phyloP scores from a whole-genome alignment of 2,888 invertebrate genomes.

The Hypomecis punctinalis region DNA sequence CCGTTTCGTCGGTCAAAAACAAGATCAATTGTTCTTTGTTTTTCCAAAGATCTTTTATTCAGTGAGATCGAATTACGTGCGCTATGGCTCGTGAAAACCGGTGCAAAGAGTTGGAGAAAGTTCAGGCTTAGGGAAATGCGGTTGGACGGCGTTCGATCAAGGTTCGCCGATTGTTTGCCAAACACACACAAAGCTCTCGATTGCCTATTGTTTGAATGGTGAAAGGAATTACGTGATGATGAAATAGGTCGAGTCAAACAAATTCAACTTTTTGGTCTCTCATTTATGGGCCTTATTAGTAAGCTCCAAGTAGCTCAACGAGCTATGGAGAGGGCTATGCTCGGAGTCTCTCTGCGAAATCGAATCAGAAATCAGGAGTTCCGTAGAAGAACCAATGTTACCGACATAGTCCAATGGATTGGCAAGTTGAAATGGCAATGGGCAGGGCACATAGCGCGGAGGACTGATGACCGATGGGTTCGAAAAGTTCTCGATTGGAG shows the following conservation, averaged over 20 bases:
- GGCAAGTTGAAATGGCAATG: too few species aligned
- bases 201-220: conserved; percentile 1
- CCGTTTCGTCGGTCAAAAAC: too few species aligned
- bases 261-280: background rate
- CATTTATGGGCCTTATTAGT: too few species aligned
- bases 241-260: background rate
- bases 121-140: conserved; percentile 5
- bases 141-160: conserved; percentile 2
- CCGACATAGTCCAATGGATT: too few species aligned
- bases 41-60: conserved; percentile 11
- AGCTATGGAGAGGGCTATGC: too few species aligned
- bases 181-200: background rate
- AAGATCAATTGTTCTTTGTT: conserved; percentile 14
- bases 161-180: background rate
- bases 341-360: too few species aligned
- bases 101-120: conserved; percentile 2
- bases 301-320: too few species aligned
- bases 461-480: too few species aligned
- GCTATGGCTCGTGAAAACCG: conserved; percentile 12
- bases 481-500: too few species aligned
- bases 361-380: too few species aligned
- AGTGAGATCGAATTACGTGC: conserved; percentile 9
- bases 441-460: too few species aligned
- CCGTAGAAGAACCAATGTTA: too few species aligned
- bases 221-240: background rate